phyloP scores from a whole-genome alignment of 2,888 invertebrate genomes.

The Salticus scenicus region DNA sequence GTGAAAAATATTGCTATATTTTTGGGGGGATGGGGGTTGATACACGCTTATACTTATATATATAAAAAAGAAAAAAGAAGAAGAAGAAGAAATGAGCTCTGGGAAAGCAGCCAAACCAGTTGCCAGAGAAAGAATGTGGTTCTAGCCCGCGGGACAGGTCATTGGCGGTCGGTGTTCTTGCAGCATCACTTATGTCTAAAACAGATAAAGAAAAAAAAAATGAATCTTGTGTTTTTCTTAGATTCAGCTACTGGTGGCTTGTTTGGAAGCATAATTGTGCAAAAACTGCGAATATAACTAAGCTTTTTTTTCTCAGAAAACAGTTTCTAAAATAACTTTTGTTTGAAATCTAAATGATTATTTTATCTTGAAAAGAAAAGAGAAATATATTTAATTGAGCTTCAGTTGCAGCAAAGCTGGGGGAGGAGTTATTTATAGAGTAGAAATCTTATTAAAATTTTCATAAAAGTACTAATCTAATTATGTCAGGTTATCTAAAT shows the following conservation, averaged over 20 bases:
- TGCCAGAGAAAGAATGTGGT: constrained; percentile 47
- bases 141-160: constrained; percentile 49
- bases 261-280: background rate
- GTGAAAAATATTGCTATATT: constrained; percentile 43
- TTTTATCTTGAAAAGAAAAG: too few relatives aligned
- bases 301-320: too few relatives aligned
- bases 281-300: too few relatives aligned
- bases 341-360: too few relatives aligned
- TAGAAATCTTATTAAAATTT: too few relatives aligned
- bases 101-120: constrained; percentile 68
- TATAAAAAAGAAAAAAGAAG: background rate
- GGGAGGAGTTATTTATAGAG: too few relatives aligned
- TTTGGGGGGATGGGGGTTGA: background rate
- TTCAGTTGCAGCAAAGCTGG: too few relatives aligned
- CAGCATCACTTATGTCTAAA: background rate
- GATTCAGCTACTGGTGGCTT: background rate
- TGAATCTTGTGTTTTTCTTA: background rate
- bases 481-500: too few relatives aligned
- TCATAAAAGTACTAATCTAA: too few relatives aligned
- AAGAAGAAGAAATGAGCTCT: constrained; percentile 31
- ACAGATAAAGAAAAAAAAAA: constrained; percentile 4
- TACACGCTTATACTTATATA: too few relatives aligned
- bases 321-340: too few relatives aligned
- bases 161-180: constrained; percentile 48
- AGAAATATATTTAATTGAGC: too few relatives aligned